phyloP scores from a whole-genome alignment of 2,113 vertebrate genomes.

The Calcarius ornatus region DNA sequence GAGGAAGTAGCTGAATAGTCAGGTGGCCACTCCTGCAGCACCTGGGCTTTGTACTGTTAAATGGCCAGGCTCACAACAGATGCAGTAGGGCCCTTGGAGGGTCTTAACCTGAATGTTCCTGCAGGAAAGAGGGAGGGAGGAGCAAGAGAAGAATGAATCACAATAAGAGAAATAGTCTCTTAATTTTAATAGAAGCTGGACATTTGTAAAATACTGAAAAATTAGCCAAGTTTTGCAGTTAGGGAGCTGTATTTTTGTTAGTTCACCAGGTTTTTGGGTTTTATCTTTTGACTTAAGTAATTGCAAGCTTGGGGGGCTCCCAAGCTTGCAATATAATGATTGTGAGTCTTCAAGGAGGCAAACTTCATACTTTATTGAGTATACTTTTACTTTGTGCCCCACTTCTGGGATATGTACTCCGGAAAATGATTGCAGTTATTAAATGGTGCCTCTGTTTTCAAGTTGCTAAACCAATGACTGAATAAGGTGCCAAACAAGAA shows the following conservation, averaged over 20 bases:
- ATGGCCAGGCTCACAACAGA: background rate
- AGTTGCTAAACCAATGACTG: background rate
- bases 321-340: background rate
- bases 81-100: background rate
- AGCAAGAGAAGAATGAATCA: background rate
- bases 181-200: background rate
- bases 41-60: background rate
- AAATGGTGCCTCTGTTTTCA: background rate
- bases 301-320: background rate
- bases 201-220: background rate
- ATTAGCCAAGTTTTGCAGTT: background rate
- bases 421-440: background rate
- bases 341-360: background rate
- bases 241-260: background rate
- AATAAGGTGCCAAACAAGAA: background rate
- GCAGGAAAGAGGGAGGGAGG: background rate
- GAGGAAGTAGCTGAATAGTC: background rate
- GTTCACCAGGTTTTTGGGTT: background rate
- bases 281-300: background rate
- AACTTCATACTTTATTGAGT: background rate
- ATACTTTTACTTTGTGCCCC: background rate
- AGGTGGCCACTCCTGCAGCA: background rate
- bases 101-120: background rate
- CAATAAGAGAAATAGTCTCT: background rate
- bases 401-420: background rate